Percentiles rank a stretch among this genome's conserved stretches.
Evolutionary conservation across 2,888 invertebrate genomes (phyloP).

Genomic region (Pyralis farinalis): DNA sequence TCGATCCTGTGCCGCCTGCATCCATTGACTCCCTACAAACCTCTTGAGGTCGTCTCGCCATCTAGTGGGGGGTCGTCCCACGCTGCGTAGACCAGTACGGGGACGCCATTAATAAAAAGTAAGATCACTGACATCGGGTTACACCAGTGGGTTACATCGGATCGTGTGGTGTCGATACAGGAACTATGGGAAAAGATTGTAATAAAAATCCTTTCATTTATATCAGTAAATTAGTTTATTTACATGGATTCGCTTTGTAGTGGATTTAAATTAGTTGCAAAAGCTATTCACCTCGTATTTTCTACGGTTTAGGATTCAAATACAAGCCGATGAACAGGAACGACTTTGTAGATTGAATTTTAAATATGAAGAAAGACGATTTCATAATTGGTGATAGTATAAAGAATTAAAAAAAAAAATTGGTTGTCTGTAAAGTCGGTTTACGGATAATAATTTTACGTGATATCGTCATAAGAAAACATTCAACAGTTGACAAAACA

Average conservation of each 20-base stretch:
- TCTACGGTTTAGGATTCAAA: slow-evolving; percentile 30
- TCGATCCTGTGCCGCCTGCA: too few relatives aligned
- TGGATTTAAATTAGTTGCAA: slow-evolving; percentile 21
- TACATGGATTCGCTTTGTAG: slow-evolving; percentile 17
- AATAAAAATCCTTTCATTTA: slow-evolving; percentile 30
- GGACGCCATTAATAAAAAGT: too few relatives aligned
- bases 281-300: slow-evolving; percentile 34
- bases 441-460: too few relatives aligned
- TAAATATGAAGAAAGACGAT: slow-evolving; percentile 14
- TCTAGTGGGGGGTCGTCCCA: too few relatives aligned
- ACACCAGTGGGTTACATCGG: slow-evolving; percentile 35
- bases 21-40: too few relatives aligned
- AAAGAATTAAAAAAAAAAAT: too few relatives aligned
- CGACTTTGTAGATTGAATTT: slow-evolving; percentile 20
- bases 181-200: slow-evolving; percentile 25
- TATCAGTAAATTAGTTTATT: slow-evolving; percentile 30
- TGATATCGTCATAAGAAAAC: too few relatives aligned
- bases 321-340: slow-evolving; percentile 15
- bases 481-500: too few relatives aligned
- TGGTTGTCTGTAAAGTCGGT: too few relatives aligned
- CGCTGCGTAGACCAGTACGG: too few relatives aligned
- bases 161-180: slow-evolving; percentile 34
- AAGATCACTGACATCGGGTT: slow-evolving; percentile 26
- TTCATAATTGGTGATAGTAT: slow-evolving; percentile 10
- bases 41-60: too few relatives aligned